These are phyloP conservation scores for Chaetoderma sp. DNA, from an alignment of 2,888 invertebrate species.

Conservation along the genomic window DNA sequence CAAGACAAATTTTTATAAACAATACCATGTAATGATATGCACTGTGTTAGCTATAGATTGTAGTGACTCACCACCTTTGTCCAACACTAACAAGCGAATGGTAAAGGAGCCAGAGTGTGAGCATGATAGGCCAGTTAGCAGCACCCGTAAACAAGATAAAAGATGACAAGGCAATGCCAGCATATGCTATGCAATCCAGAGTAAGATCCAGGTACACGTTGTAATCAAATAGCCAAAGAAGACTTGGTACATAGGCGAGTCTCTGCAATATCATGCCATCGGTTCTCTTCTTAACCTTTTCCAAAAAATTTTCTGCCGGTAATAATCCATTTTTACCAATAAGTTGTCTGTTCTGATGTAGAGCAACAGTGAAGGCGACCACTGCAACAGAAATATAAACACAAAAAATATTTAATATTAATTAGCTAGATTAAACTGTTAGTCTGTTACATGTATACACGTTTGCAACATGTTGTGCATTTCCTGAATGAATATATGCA, in stretches of 20 bases:
- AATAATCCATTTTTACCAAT: conserved; percentile 67
- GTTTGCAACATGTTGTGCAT: too few species aligned
- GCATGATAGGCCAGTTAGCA: conserved; percentile 67
- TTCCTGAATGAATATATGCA: too few species aligned
- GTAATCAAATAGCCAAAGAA: conserved; percentile 66
- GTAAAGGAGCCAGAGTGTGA: conserved; percentile 67
- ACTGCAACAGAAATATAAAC: conserved; percentile 46
- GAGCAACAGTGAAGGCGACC: conserved; percentile 68
- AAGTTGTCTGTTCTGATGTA: conserved; percentile 67
- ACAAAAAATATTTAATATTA: background rate
- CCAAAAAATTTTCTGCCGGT: conserved; percentile 59
- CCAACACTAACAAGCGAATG: conserved; percentile 69
- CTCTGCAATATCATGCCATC: conserved; percentile 41
- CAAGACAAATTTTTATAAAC: too few species aligned
- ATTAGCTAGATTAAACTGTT: too few species aligned
- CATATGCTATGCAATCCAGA: conserved; percentile 60
- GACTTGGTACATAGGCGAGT: conserved; percentile 54
- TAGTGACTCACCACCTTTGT: conserved; percentile 63
- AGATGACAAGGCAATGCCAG: conserved; percentile 59
- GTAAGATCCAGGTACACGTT: conserved; percentile 48
- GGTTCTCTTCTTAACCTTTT: conserved; percentile 42
- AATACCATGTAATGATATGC: too few species aligned
- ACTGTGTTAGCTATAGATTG: too few species aligned
- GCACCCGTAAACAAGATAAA: conserved; percentile 62
- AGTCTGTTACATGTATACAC: too few species aligned